Percentiles rank a stretch among this genome's conserved stretches.
Evolutionary conservation across 2,888 invertebrate genomes (phyloP).

Genomic region (Ochropacha duplaris): DNA sequence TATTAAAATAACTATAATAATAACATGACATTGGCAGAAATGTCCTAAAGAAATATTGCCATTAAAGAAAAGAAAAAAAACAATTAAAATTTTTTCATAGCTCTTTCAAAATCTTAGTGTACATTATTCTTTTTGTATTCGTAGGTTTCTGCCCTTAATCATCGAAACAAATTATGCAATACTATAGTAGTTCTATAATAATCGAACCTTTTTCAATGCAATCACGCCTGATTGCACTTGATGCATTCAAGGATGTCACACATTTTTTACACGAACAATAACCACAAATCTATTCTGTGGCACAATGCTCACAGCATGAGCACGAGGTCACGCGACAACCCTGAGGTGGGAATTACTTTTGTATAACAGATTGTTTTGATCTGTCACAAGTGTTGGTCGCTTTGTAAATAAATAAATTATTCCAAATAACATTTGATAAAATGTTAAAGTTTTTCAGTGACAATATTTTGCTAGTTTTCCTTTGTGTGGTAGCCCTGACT

Average conservation of each 20-base stretch:
- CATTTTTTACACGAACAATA: constrained; percentile 55
- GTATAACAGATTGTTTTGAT: constrained; percentile 30
- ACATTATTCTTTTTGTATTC: not conserved
- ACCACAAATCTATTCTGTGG: constrained; percentile 35
- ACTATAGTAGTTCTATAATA: constrained; percentile 11
- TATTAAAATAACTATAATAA: too few species aligned
- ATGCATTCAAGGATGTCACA: constrained; percentile 65
- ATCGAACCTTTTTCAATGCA: constrained; percentile 30
- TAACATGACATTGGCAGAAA: too few species aligned
- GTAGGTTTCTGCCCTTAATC: constrained; percentile 15
- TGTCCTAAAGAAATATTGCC: too few species aligned
- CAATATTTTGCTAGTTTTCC: constrained; percentile 34
- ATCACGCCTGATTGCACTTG: constrained; percentile 46
- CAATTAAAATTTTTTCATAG: too few species aligned
- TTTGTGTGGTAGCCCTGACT: constrained; percentile 37
- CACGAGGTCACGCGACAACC: constrained; percentile 53
- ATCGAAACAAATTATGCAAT: constrained; percentile 7
- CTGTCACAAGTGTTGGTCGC: constrained; percentile 27
- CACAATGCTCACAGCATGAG: too few species aligned
- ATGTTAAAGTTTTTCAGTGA: constrained; percentile 29
- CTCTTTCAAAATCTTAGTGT: too few species aligned
- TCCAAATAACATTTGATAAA: too few species aligned
- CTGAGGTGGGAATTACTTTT: constrained; percentile 21
- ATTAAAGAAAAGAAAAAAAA: too few species aligned
- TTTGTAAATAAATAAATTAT: constrained; percentile 1